phyloP scores from a whole-genome alignment of 2,113 vertebrate genomes.

The Pyrgilauda ruficollis region DNA sequence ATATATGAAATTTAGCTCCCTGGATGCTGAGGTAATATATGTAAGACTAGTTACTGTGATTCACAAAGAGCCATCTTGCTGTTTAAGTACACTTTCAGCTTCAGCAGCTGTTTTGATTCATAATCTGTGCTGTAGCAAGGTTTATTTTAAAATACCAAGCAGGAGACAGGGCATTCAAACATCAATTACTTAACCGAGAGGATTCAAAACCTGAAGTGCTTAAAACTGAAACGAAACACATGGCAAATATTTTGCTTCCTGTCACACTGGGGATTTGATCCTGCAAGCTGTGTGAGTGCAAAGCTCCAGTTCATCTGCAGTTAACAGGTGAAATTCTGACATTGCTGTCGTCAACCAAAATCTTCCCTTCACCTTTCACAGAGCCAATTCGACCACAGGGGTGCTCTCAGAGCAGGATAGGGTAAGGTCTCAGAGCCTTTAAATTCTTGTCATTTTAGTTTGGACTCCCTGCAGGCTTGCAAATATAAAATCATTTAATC shows the following conservation, averaged over 20 bases:
- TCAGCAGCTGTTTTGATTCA: slow-evolving; percentile 51
- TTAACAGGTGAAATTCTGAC: slow-evolving; percentile 51
- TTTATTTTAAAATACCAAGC: slow-evolving; percentile 68
- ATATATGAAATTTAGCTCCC: slow-evolving; percentile 4
- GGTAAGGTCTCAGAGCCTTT: neutral
- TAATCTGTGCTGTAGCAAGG: slow-evolving; percentile 38
- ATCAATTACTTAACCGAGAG: slow-evolving; percentile 51
- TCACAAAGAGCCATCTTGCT: slow-evolving; percentile 13
- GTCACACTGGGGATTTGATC: neutral
- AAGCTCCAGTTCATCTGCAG: neutral
- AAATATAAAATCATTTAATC: neutral
- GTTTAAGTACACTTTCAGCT: neutral
- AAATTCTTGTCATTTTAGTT: neutral
- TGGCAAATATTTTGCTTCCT: slow-evolving; percentile 55
- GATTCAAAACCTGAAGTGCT: slow-evolving; percentile 51
- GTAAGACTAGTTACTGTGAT: neutral
- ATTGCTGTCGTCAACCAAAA: neutral
- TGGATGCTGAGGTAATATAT: neutral
- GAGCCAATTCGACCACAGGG: neutral
- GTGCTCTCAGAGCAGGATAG: neutral
- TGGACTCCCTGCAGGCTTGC: neutral
- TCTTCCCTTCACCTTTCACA: neutral
- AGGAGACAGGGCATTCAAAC: slow-evolving; percentile 47
- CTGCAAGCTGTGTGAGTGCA: neutral
- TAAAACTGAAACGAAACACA: slow-evolving; percentile 59